Percentiles rank a stretch among this genome's conserved stretches.
Evolutionary conservation across 1,140 invertebrate species (phyloP).

Genomic region (Drosophila repleta): DNA sequence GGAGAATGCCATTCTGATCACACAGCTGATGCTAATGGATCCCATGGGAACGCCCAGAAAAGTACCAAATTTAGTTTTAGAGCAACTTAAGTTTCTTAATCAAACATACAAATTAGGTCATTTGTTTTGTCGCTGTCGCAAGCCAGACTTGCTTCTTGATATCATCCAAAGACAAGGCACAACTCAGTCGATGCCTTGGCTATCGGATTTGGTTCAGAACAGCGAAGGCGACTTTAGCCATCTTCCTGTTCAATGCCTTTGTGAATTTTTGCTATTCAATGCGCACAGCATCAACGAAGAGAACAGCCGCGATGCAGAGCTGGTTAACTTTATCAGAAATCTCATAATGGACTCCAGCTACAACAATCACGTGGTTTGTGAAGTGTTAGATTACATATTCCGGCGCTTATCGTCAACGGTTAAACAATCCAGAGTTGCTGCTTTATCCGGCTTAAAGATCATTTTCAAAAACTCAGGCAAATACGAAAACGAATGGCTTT

Average conservation of each 20-base stretch:
- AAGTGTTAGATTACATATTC: constrained; percentile 97
- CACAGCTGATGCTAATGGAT: constrained; percentile 93
- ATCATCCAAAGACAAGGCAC: constrained; percentile 95
- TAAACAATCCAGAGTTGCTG: constrained; percentile 89
- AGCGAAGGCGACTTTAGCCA: constrained; percentile 88
- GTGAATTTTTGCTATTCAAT: constrained; percentile 96
- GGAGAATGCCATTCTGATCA: constrained; percentile 92
- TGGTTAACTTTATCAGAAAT: constrained; percentile 90
- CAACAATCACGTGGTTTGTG: constrained; percentile 87
- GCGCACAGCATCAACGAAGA: constrained; percentile 75
- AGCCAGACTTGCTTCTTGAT: constrained; percentile 96
- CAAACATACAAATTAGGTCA: constrained; percentile 93
- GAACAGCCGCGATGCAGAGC: constrained; percentile 86
- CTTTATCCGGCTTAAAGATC: constrained; percentile 88
- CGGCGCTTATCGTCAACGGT: constrained; percentile 93
- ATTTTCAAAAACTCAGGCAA: constrained; percentile 84
- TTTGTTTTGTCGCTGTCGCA: constrained; percentile 93
- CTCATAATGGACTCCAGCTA: constrained; percentile 87
- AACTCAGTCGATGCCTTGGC: constrained; percentile 97
- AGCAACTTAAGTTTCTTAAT: constrained; percentile 93
- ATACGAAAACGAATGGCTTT: constrained; percentile 88
- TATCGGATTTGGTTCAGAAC: constrained; percentile 96
- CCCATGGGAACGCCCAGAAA: constrained; percentile 91
- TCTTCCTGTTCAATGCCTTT: constrained; percentile 97
- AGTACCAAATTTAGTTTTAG: constrained; percentile 91